Conservation (phyloP, 2,113 vertebrate genomes). For the Chionis minor region DNA sequence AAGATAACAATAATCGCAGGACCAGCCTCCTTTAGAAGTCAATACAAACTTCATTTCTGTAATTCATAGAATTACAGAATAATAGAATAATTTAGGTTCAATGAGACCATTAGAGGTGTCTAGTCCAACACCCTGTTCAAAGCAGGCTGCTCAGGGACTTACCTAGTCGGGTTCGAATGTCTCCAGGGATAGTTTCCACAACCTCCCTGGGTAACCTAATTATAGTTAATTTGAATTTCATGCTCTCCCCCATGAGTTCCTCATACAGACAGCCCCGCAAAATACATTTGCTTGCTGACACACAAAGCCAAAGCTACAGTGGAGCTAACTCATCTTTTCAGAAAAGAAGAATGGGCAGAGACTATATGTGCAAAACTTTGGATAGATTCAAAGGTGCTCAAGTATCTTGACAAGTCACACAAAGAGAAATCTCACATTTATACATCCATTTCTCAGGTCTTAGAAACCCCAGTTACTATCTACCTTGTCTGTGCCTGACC, state of each 20-base stretch:
- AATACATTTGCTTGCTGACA: neutral
- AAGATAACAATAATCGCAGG: neutral
- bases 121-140: neutral
- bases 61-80: neutral
- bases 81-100: neutral
- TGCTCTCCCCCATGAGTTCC: neutral
- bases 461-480: neutral
- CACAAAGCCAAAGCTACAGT: neutral
- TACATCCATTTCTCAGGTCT: neutral
- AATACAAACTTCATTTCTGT: neutral
- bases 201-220: neutral
- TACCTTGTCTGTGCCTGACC: rapidly evolving
- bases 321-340: neutral
- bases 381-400: neutral
- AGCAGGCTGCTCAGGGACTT: neutral
- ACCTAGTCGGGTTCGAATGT: neutral
- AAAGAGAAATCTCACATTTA: neutral
- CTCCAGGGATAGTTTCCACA: neutral
- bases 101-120: neutral
- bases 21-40: neutral
- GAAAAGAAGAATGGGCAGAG: neutral
- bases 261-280: neutral
- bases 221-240: neutral
- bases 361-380: rapidly evolving
- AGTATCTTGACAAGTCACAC: neutral